phyloP scores from a whole-genome alignment of 1,140 invertebrate genomes.

The Drosophila arizonae region DNA sequence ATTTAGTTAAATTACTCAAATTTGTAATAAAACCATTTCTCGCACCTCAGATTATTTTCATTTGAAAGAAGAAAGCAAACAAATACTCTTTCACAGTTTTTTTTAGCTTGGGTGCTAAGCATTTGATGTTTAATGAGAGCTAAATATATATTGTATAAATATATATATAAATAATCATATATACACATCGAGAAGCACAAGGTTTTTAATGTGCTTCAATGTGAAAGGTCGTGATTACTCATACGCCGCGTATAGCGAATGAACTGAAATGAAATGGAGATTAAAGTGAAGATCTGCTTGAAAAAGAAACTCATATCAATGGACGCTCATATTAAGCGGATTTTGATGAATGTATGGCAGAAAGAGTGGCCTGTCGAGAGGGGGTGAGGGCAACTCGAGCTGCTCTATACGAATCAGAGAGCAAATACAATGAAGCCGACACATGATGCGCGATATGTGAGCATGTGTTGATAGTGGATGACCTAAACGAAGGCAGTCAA shows the following conservation, averaged over 20 bases:
- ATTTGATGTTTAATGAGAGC: conserved; percentile 2
- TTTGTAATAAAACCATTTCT: conserved; percentile 53
- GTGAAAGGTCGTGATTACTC: conserved; percentile 76
- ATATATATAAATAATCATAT: neutral
- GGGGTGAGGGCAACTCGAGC: neutral
- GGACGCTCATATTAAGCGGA: conserved; percentile 63
- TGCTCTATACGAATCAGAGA: conserved; percentile 72
- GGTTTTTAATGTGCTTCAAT: conserved; percentile 17
- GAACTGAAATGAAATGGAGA: conserved; percentile 12
- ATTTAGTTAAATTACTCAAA: conserved; percentile 56
- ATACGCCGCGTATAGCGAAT: conserved; percentile 50
- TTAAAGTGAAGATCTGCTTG: conserved; percentile 32
- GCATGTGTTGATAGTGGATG: conserved; percentile 56
- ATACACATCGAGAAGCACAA: conserved; percentile 27
- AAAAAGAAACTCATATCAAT: conserved; percentile 62
- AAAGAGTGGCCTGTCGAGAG: neutral
- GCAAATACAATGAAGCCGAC: conserved; percentile 74
- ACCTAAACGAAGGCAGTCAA: conserved; percentile 36
- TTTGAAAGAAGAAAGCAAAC: neutral
- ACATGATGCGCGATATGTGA: conserved; percentile 50
- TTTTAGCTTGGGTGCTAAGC: neutral
- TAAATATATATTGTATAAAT: neutral
- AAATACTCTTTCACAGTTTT: neutral
- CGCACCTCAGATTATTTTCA: conserved; percentile 39
- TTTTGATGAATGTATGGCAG: conserved; percentile 20